Evolutionary conservation across 2,888 invertebrate genomes (phyloP).

Genomic region (Ennomos erosarius): DNA sequence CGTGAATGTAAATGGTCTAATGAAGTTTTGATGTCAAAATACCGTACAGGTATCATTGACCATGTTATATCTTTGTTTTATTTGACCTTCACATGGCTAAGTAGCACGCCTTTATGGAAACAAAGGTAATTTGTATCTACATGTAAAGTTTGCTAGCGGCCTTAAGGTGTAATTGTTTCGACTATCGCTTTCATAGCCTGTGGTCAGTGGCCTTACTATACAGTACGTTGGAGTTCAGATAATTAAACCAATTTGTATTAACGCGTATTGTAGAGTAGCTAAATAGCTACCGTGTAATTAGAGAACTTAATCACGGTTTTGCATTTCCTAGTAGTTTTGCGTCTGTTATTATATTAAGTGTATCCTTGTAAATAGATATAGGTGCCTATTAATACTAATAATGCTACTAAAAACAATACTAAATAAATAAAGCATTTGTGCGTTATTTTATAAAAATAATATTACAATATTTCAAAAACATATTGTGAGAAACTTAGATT

Average conservation of each 20-base stretch:
- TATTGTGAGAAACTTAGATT: too few species aligned
- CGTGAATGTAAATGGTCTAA: too few species aligned
- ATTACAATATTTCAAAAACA: too few species aligned
- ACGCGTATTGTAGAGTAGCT: background rate
- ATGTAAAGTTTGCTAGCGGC: slow-evolving; percentile 11
- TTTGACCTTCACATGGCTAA: slow-evolving; percentile 11
- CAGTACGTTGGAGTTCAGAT: background rate
- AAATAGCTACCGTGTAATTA: background rate
- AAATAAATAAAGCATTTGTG: too few species aligned
- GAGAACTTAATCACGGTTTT: slow-evolving; percentile 1
- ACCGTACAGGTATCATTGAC: slow-evolving; percentile 22
- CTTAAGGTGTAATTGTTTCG: slow-evolving; percentile 12
- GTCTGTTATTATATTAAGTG: background rate
- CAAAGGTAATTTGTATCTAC: slow-evolving; percentile 13
- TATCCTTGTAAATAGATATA: slow-evolving; percentile 3
- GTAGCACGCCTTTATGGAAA: slow-evolving; percentile 7
- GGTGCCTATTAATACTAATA: background rate
- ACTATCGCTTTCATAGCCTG: slow-evolving; percentile 14
- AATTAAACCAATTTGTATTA: slow-evolving; percentile 17
- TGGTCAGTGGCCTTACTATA: slow-evolving; percentile 21
- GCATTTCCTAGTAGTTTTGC: slow-evolving; percentile 13
- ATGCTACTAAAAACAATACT: too few species aligned
- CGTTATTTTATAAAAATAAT: too few species aligned
- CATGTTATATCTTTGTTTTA: slow-evolving; percentile 20
- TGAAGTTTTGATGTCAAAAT: background rate